Percentiles rank a stretch among this genome's conserved stretches.
phyloP scores from a whole-genome alignment of 2,113 vertebrate genomes.

The Paracanthobrama guichenoti region DNA sequence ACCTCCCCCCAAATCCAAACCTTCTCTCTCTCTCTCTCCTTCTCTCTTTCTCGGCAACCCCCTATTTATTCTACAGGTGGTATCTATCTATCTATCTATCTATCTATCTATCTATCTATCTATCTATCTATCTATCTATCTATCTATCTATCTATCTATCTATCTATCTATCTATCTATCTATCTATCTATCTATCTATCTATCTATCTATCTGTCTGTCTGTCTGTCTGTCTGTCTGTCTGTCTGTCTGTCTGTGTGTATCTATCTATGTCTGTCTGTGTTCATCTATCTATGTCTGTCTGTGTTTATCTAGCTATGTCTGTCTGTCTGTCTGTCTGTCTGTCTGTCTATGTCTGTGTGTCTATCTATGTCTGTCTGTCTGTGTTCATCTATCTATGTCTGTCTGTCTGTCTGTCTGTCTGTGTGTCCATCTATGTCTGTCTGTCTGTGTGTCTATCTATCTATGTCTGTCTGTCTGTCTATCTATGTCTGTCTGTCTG shows the following conservation, averaged over 20 bases:
- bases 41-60: slow-evolving; percentile 39
- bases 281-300: neutral
- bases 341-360: too few species aligned
- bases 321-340: neutral
- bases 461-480: neutral
- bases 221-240: neutral
- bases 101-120: neutral
- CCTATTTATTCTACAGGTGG: neutral
- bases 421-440: neutral
- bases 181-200: neutral
- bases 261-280: neutral
- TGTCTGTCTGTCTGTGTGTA: neutral
- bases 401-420: neutral
- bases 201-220: neutral
- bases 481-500: neutral
- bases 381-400: too few species aligned
- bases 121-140: neutral
- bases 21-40: slow-evolving; percentile 3
- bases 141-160: neutral
- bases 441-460: neutral
- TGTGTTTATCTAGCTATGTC: neutral
- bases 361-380: too few species aligned
- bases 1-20: slow-evolving; percentile 39
- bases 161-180: neutral
- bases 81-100: neutral